phyloP scores from a whole-genome alignment of 2,888 invertebrate genomes.

The Andrena bicolor region DNA sequence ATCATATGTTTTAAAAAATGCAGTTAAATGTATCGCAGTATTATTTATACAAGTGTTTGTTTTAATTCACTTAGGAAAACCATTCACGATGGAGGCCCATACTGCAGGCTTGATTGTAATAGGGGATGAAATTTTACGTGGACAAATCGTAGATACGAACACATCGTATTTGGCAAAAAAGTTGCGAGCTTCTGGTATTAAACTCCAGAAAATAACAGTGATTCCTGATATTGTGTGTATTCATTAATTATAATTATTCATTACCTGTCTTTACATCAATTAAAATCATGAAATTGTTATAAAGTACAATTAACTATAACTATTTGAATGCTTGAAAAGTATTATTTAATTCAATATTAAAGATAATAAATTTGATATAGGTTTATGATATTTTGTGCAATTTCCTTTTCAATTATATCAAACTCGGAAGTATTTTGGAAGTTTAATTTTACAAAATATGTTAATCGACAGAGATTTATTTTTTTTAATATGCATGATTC shows the following conservation, averaged over 20 bases:
- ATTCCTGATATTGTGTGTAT: conserved; percentile 86
- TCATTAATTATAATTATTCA: conserved; percentile 24
- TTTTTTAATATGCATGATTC: background rate
- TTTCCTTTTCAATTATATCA: background rate
- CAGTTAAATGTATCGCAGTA: background rate
- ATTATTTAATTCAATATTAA: background rate
- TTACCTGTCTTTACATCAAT: background rate
- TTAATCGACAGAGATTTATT: background rate
- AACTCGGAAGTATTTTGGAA: conserved; percentile 1
- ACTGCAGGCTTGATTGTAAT: conserved; percentile 86
- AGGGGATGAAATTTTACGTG: conserved; percentile 90
- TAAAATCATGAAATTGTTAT: background rate
- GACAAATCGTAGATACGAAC: conserved; percentile 88
- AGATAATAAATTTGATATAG: background rate
- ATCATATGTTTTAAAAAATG: background rate
- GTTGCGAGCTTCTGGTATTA: conserved; percentile 74
- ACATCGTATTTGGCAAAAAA: conserved; percentile 84
- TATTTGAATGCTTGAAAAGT: background rate
- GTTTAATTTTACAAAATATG: background rate
- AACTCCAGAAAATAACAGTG: conserved; percentile 80
- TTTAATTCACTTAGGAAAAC: conserved; percentile 41
- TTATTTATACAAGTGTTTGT: conserved; percentile 24
- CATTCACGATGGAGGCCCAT: conserved; percentile 63
- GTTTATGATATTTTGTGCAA: background rate
- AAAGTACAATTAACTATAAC: background rate